Conservation (phyloP, 2,113 vertebrate species). For the Puma concolor region DNA sequence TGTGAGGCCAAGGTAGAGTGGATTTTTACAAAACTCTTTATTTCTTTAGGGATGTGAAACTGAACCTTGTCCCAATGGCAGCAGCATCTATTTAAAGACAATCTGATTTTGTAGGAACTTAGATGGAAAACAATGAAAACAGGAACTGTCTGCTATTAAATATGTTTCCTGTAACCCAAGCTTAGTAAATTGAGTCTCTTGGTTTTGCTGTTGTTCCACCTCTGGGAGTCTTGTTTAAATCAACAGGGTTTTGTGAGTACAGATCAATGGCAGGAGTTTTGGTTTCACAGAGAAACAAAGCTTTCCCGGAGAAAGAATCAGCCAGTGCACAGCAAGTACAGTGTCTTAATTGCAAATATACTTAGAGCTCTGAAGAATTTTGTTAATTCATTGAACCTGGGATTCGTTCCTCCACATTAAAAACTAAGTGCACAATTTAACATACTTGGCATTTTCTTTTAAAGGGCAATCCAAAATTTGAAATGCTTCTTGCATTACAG, state of each 20-base stretch:
- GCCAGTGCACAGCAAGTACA: background rate
- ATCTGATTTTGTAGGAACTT: conserved; percentile 74
- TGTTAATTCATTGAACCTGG: background rate
- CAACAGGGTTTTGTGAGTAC: conserved; percentile 57
- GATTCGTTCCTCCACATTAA: background rate
- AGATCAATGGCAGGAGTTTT: conserved; percentile 59
- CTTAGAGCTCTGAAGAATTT: background rate
- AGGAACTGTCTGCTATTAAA: conserved; percentile 77
- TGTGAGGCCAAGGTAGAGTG: conserved; percentile 52
- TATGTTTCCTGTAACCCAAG: conserved; percentile 75
- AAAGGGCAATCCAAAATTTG: background rate
- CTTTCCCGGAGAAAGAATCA: conserved; percentile 37
- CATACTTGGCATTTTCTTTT: conserved; percentile 40
- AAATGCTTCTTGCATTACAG: conserved; percentile 37
- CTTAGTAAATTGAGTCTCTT: conserved; percentile 60
- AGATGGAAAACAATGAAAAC: conserved; percentile 76
- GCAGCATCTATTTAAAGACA: conserved; percentile 72
- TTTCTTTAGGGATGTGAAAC: conserved; percentile 75
- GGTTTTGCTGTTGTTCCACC: conserved; percentile 54
- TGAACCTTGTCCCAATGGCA: conserved; percentile 56
- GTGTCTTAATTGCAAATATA: background rate
- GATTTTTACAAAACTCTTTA: conserved; percentile 64
- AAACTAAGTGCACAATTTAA: conserved; percentile 52
- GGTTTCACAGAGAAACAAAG: conserved; percentile 65
- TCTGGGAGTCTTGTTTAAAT: conserved; percentile 63